Evolutionary conservation across 2,797 vertebrate species (phyloP).

Genomic region (Etheostoma nigrum): DNA sequence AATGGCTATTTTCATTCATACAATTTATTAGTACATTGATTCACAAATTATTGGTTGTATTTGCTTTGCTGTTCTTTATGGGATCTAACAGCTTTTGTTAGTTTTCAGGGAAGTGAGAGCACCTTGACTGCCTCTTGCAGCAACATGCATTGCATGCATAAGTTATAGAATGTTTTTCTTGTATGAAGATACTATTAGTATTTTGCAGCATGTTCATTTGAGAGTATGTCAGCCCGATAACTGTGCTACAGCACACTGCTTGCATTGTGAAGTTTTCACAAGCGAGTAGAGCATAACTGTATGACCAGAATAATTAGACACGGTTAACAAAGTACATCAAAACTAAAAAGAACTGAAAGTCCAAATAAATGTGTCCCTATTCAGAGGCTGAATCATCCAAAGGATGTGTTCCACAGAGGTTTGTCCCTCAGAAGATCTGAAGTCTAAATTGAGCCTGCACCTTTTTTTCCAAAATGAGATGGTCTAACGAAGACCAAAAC

Average conservation of each 20-base stretch:
- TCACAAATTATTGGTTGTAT: background rate
- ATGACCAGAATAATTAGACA: slow-evolving; percentile 5
- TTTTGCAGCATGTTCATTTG: background rate
- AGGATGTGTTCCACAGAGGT: slow-evolving; percentile 11
- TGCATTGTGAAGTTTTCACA: slow-evolving; percentile 11
- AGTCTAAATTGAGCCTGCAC: slow-evolving; percentile 5
- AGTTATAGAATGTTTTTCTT: background rate
- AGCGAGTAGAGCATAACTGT: background rate
- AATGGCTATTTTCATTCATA: background rate
- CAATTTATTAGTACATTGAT: too few species aligned
- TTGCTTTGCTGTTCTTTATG: background rate
- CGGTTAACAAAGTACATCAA: slow-evolving; percentile 15
- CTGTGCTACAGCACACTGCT: slow-evolving; percentile 2
- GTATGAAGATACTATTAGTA: background rate
- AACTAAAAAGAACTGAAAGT: slow-evolving; percentile 16
- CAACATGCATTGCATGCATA: background rate
- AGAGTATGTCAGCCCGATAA: background rate
- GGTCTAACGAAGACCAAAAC: slow-evolving; percentile 11
- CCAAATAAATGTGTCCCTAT: slow-evolving; percentile 6
- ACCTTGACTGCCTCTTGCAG: background rate
- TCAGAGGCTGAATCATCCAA: slow-evolving; percentile 15
- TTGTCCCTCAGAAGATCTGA: slow-evolving; percentile 19
- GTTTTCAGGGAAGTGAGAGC: background rate
- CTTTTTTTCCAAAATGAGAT: slow-evolving; percentile 7
- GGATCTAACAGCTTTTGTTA: background rate